A percentile compares a stretch with the other conserved stretches of the same genome.
Evolutionary conservation across 2,113 vertebrate species (phyloP).

Genomic region (Poeciliopsis retropinna): DNA sequence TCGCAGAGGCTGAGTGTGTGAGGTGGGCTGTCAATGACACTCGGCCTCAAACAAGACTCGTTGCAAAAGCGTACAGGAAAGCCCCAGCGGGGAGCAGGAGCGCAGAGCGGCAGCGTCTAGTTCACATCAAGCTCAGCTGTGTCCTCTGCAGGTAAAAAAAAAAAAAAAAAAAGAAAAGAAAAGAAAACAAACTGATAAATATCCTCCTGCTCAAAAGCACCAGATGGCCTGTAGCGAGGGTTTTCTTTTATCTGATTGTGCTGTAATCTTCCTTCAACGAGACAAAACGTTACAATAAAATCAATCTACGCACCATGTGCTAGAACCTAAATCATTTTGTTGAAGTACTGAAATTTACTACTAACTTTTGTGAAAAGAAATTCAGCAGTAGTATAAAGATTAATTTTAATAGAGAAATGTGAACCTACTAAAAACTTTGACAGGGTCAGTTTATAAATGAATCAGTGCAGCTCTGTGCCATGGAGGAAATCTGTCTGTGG

Average conservation of each 20-base stretch:
- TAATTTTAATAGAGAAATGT: background rate
- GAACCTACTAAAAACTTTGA: background rate
- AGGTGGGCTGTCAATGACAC: constrained; percentile 67
- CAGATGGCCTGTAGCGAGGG: constrained; percentile 29
- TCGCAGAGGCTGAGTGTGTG: constrained; percentile 31
- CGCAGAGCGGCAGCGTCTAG: background rate
- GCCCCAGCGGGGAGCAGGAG: constrained; percentile 36
- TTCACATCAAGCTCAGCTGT: constrained; percentile 35
- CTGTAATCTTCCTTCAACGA: constrained; percentile 41
- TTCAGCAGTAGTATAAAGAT: background rate
- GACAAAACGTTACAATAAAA: constrained; percentile 43
- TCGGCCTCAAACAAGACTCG: constrained; percentile 47
- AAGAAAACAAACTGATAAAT: constrained; percentile 19
- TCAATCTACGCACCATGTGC: constrained; percentile 25
- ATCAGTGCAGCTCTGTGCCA: background rate
- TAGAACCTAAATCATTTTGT: constrained; percentile 18
- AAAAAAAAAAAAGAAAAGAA: too few relatives aligned
- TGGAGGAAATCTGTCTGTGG: background rate
- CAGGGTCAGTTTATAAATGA: background rate
- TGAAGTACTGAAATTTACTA: constrained; percentile 22
- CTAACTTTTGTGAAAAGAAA: constrained; percentile 5
- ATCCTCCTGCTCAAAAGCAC: constrained; percentile 21
- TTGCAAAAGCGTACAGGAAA: constrained; percentile 43
- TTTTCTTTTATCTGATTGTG: constrained; percentile 55
- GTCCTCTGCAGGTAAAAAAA: constrained; percentile 36